phyloP scores from a whole-genome alignment of 2,888 invertebrate species.

The Oxyscelio sp. region DNA sequence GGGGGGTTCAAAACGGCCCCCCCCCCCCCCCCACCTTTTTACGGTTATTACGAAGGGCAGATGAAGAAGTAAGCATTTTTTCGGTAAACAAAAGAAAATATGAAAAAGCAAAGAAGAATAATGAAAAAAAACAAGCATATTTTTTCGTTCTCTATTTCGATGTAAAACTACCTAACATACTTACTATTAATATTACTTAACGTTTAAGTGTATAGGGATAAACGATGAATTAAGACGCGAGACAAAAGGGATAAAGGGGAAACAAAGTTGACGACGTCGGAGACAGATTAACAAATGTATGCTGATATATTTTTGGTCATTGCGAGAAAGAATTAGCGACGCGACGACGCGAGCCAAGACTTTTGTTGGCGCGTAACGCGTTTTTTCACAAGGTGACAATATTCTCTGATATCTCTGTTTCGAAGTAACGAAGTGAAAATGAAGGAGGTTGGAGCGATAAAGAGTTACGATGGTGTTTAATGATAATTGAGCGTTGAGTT shows the following conservation, averaged over 20 bases:
- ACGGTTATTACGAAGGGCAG: slow-evolving; percentile 74
- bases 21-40: slow-evolving; percentile 49
- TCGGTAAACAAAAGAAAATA: slow-evolving; percentile 33
- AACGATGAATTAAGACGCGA: slow-evolving; percentile 81
- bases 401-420: slow-evolving; percentile 85
- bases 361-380: slow-evolving; percentile 86
- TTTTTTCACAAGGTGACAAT: slow-evolving; percentile 88
- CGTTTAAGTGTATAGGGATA: slow-evolving; percentile 88
- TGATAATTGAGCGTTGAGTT: slow-evolving; percentile 70
- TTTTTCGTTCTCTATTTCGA: slow-evolving; percentile 87
- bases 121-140: slow-evolving; percentile 84
- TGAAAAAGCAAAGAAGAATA: slow-evolving; percentile 60
- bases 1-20: slow-evolving; percentile 66
- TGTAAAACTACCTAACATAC: slow-evolving; percentile 88
- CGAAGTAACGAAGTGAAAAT: slow-evolving; percentile 54
- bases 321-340: slow-evolving; percentile 81
- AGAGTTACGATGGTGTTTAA: neutral
- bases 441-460: slow-evolving; percentile 1
- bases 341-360: slow-evolving; percentile 84
- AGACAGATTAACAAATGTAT: too few species aligned
- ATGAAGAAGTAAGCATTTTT: slow-evolving; percentile 70
- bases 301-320: slow-evolving; percentile 88
- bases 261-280: too few species aligned
- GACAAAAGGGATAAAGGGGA: slow-evolving; percentile 85
- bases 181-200: slow-evolving; percentile 88